phyloP scores from a whole-genome alignment of 2,888 invertebrate species.

The Acanthoscelides obtectus region DNA sequence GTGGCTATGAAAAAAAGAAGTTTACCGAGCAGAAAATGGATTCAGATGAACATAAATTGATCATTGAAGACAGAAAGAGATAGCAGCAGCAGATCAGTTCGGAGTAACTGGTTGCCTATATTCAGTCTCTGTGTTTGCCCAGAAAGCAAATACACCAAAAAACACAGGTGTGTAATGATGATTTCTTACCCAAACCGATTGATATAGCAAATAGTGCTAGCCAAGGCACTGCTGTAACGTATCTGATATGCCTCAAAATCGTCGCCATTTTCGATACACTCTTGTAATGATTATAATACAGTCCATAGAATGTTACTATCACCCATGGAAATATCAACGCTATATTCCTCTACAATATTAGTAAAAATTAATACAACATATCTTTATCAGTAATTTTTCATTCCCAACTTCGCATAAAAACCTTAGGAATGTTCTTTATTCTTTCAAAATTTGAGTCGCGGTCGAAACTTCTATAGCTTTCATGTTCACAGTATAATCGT shows the following conservation, averaged over 20 bases:
- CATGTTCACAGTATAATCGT: too few relatives aligned
- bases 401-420: neutral
- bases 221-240: constrained; percentile 31
- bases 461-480: too few relatives aligned
- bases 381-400: neutral
- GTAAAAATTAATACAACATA: neutral
- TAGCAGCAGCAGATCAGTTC: too few relatives aligned
- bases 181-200: constrained; percentile 28
- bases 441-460: too few relatives aligned
- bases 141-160: too few relatives aligned
- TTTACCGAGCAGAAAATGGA: too few relatives aligned
- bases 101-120: too few relatives aligned
- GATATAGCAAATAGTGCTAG: constrained; percentile 27
- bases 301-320: constrained; percentile 32
- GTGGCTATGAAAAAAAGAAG: too few relatives aligned
- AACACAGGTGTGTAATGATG: neutral
- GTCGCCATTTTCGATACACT: constrained; percentile 31
- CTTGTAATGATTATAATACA: constrained; percentile 38
- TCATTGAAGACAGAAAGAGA: too few relatives aligned
- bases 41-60: too few relatives aligned
- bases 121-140: too few relatives aligned
- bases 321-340: constrained; percentile 39
- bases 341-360: constrained; percentile 26
- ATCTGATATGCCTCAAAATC: constrained; percentile 26
- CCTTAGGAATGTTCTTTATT: too few relatives aligned